These are phyloP conservation scores for Myotis yumanensis DNA, from an alignment of 2,113 vertebrate species.

Conservation along the genomic window DNA sequence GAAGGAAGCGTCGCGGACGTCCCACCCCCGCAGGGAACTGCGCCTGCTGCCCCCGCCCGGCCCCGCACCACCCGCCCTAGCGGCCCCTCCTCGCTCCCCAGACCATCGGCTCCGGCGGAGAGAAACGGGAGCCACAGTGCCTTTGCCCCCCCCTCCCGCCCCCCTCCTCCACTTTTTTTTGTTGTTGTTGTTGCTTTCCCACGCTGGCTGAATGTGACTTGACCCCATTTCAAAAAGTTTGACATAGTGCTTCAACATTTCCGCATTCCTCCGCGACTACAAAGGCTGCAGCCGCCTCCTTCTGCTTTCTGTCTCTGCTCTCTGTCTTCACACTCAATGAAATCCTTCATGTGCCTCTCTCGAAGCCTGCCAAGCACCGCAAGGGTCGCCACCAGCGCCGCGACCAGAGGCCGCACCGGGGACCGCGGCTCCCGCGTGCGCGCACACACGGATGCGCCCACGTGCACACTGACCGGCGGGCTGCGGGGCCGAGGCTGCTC, in stretches of 20 bases:
- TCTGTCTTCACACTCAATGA: conserved; percentile 92
- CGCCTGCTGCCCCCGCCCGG: conserved; percentile 57
- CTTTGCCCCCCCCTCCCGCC: conserved; percentile 19
- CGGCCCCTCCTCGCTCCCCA: conserved; percentile 38
- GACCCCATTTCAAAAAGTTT: conserved; percentile 99
- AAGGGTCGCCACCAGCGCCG: conserved; percentile 80
- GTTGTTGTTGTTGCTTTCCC: conserved; percentile 90
- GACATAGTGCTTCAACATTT: conserved; percentile 98
- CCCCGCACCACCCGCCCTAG: conserved; percentile 56
- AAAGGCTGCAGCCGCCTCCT: conserved; percentile 95
- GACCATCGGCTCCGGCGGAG: conserved; percentile 76
- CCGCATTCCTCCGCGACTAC: conserved; percentile 99
- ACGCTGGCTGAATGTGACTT: conserved; percentile 98
- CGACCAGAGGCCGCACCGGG: conserved; percentile 58
- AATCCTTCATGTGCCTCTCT: conserved; percentile 90
- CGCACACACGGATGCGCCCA: conserved; percentile 62
- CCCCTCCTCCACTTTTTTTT: conserved; percentile 66
- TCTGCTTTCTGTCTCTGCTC: conserved; percentile 94
- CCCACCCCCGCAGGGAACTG: conserved; percentile 73
- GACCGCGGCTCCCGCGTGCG: conserved; percentile 53
- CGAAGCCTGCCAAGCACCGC: conserved; percentile 83
- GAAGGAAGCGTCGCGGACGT: conserved; percentile 59
- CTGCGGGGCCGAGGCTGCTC: neutral
- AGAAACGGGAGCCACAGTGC: conserved; percentile 78
- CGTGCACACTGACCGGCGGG: conserved; percentile 43